Percentiles rank a stretch among this genome's conserved stretches.
Conservation (phyloP, 2,888 invertebrate species). For the Tipula helvola region DNA sequence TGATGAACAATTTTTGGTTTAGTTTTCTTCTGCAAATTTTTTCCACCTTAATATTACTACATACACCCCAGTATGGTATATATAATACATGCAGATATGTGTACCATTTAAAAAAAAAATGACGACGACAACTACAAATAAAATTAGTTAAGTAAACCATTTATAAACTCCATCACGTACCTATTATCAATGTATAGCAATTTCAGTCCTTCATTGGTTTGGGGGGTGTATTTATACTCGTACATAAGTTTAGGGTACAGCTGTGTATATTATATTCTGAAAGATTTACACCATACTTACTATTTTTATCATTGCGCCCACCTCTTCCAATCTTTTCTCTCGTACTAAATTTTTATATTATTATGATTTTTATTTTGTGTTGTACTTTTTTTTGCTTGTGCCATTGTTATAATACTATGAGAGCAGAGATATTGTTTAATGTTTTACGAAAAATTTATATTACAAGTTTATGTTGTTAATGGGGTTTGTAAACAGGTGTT, state of each 20-base stretch:
- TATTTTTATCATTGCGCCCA: not conserved
- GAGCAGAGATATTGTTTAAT: slow-evolving; percentile 6
- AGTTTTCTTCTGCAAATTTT: not conserved
- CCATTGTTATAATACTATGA: not conserved
- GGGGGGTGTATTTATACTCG: not conserved
- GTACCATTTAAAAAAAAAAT: not conserved
- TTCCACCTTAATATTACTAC: not conserved
- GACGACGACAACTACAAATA: not conserved
- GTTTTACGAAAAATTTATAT: not conserved
- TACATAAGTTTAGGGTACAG: not conserved
- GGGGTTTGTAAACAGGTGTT: slow-evolving; percentile 7
- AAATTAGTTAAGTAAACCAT: slow-evolving; percentile 11
- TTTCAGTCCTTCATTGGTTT: slow-evolving; percentile 9
- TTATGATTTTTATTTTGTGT: not conserved
- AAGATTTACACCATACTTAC: not conserved
- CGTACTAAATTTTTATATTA: not conserved
- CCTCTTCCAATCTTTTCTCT: not conserved
- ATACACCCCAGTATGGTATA: not conserved
- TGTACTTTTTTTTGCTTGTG: not conserved
- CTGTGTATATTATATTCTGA: not conserved
- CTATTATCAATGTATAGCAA: slow-evolving; percentile 7
- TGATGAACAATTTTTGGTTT: not conserved
- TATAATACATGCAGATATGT: not conserved
- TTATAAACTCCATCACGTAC: slow-evolving; percentile 11
- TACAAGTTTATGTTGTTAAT: slow-evolving; percentile 5